Evolutionary conservation across 1,140 invertebrate genomes (phyloP).

Genomic region (Mylabris phalerata): DNA sequence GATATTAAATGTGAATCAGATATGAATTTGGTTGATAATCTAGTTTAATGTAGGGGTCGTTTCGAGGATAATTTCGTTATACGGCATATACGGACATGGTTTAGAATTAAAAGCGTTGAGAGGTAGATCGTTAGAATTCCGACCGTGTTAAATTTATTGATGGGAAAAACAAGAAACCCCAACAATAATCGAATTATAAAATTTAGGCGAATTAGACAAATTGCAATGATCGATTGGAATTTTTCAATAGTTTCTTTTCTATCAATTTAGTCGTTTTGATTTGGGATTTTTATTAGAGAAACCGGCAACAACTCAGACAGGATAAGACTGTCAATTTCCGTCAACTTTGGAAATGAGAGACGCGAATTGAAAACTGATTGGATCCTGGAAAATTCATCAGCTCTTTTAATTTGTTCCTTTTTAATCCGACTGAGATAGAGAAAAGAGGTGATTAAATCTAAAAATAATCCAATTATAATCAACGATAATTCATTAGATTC

Average conservation of each 20-base stretch:
- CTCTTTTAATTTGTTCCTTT: conserved; percentile 29
- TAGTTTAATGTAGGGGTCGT: conserved; percentile 17
- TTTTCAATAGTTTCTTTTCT: neutral
- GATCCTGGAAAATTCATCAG: conserved; percentile 24
- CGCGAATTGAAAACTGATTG: conserved; percentile 34
- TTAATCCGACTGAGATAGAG: conserved; percentile 14
- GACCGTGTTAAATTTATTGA: no score
- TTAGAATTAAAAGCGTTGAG: neutral
- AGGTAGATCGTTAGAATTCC: no score
- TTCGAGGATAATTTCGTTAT: conserved; percentile 19
- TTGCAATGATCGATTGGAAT: neutral
- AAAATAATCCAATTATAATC: conserved; percentile 20
- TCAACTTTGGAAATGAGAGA: conserved; percentile 37
- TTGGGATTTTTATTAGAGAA: neutral
- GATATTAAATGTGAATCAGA: conserved; percentile 28
- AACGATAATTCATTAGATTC: conserved; percentile 11
- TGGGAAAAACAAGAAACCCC: no score
- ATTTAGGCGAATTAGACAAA: neutral
- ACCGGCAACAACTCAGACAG: neutral
- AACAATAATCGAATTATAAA: no score
- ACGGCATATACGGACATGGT: conserved; percentile 3
- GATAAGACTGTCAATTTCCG: conserved; percentile 36
- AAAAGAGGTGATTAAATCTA: no score
- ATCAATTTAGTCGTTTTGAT: neutral
- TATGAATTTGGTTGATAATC: conserved; percentile 23